Evolutionary conservation across 2,113 vertebrate species (phyloP), one percentile per base, ranked within the genome.

Genomic region (Nannobrachium achirus): DNA sequence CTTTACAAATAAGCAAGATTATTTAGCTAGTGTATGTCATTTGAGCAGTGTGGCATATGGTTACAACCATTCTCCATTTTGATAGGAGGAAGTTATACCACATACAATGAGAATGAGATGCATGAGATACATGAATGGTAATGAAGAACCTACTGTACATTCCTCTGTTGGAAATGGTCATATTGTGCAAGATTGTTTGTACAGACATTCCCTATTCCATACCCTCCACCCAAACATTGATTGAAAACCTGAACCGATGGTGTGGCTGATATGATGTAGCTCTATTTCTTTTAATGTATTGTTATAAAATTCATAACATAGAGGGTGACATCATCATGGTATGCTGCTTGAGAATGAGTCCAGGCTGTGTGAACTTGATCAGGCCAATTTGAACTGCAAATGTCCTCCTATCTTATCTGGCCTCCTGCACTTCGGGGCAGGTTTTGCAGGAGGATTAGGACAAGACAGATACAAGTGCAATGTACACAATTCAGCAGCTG

Each of bases 371-470:
- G 6, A 14, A 64, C 20, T 1, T 10, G 6, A n/a, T 45, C 33
- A 61, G 63, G 60, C 65, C 7, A 33, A 18, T 33, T 42, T 73
- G 61, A 14, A 45, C 1, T 25, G 13, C 33, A 71, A 45, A 58
- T 48, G 25, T 51, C 50, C 9, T 19, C 33, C 10, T 64, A 76
- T 82, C 76, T 76, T 66, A 9, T 67, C 49, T 11, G 57, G 7
- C 72, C 73, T 73, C 38, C 57, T 76, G 66, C n/a, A 57, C n/a
- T 39, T 7, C 38, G 48, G 16, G 8, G 14, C 60, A 39, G 8
- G 8, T 70, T 69, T 49, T 8, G 5, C 33, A 38, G 10, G 2
- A 57, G 71, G 75, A 84, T 76, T 55, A 75, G 42, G 9, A 44
- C 20, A 9, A 10, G 7, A 33, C 25, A 4, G 1, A 33, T 33